These are phyloP conservation scores for Brachystomella parvula DNA, from an alignment of 1,140 invertebrate species.

Conservation along the genomic window DNA sequence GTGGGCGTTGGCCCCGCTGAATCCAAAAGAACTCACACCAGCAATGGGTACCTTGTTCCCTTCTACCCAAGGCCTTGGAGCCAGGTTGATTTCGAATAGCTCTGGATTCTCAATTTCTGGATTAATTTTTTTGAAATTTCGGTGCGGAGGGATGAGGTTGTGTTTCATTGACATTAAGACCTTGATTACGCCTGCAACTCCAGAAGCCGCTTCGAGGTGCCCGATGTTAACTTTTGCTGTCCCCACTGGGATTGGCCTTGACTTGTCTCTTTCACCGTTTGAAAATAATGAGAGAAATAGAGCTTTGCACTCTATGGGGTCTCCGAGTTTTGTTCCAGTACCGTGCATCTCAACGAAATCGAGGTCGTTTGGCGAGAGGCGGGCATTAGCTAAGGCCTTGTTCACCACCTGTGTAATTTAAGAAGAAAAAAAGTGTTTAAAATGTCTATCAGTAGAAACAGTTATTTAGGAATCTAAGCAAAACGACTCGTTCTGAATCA, in stretches of 20 bases:
- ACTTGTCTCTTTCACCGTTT: not conserved
- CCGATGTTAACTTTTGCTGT: conserved; percentile 55
- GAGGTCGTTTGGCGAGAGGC: conserved; percentile 46
- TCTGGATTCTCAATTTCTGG: not conserved
- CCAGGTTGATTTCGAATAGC: not conserved
- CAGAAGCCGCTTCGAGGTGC: conserved; percentile 49
- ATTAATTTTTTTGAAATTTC: not conserved
- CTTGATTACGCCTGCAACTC: conserved; percentile 6
- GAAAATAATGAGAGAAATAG: conserved; percentile 41
- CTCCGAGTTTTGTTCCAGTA: conserved; percentile 49
- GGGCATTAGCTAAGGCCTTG: conserved; percentile 49
- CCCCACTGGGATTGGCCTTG: conserved; percentile 47
- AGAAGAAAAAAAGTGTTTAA: no score
- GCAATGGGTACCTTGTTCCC: not conserved
- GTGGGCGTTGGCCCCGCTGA: conserved; percentile 14
- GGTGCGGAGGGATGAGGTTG: not conserved
- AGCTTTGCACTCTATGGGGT: conserved; percentile 40
- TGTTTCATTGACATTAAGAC: not conserved
- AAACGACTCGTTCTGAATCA: no score
- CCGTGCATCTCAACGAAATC: conserved; percentile 53
- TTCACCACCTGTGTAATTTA: no score
- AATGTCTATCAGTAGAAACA: no score
- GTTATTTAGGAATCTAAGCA: no score
- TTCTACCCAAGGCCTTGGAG: not conserved
- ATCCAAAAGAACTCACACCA: conserved; percentile 18